A percentile compares a stretch with the other conserved stretches of the same genome.
phyloP scores from a whole-genome alignment of 2,113 vertebrate species.

The Engystomops pustulosus region DNA sequence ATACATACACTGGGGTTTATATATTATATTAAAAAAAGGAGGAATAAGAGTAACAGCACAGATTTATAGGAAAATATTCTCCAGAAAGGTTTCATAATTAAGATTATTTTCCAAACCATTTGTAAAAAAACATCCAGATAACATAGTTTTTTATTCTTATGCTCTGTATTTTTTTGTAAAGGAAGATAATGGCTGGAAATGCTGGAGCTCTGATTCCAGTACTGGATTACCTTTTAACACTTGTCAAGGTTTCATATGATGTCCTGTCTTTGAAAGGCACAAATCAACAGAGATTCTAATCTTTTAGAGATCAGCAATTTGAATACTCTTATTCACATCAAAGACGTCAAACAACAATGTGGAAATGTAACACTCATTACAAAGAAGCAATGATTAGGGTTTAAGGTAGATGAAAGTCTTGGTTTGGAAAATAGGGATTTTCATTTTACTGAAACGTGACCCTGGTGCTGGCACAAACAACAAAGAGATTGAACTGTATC shows the following conservation, averaged over 20 bases:
- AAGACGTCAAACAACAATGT: slow-evolving; percentile 39
- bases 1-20: no score
- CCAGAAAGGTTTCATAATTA: no score
- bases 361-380: slow-evolving; percentile 57
- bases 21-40: no score
- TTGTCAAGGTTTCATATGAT: slow-evolving; percentile 34
- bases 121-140: neutral
- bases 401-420: slow-evolving; percentile 60
- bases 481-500: slow-evolving; percentile 48
- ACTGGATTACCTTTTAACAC: slow-evolving; percentile 39
- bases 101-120: no score
- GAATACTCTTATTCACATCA: slow-evolving; percentile 58
- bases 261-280: slow-evolving; percentile 7
- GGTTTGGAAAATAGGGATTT: neutral
- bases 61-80: no score
- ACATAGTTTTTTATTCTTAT: neutral
- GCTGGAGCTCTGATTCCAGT: neutral
- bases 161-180: neutral
- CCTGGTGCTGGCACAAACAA: slow-evolving; percentile 37
- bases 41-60: no score
- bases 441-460: slow-evolving; percentile 37
- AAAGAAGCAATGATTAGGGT: slow-evolving; percentile 43
- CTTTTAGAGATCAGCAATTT: slow-evolving; percentile 40
- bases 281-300: slow-evolving; percentile 18
- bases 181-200: slow-evolving; percentile 8